Conservation (phyloP, 2,113 vertebrate genomes). For the Felis chaus region DNA sequence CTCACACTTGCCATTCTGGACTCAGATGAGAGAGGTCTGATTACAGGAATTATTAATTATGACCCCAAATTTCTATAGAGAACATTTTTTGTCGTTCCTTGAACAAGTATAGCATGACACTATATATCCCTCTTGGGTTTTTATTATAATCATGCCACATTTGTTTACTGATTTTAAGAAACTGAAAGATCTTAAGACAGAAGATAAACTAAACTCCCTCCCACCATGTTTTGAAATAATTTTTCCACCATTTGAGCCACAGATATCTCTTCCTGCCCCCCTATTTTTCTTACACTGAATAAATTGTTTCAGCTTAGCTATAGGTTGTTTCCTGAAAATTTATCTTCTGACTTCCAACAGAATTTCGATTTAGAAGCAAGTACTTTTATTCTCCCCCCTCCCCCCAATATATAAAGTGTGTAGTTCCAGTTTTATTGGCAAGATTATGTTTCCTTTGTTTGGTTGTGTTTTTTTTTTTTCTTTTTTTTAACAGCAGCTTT, state of each 20-base stretch:
- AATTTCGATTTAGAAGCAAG: conserved; percentile 39
- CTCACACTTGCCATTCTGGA: not conserved
- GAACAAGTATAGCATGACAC: not conserved
- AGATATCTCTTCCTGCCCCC: not conserved
- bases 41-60: conserved; percentile 55
- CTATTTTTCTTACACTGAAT: not conserved
- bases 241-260: not conserved
- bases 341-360: not conserved
- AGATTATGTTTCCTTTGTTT: conserved; percentile 50
- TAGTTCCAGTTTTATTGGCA: conserved; percentile 21
- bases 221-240: not conserved
- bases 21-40: not conserved
- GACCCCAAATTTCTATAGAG: not conserved
- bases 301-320: conserved; percentile 23
- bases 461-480: not conserved
- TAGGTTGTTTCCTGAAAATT: conserved; percentile 31
- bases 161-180: not conserved
- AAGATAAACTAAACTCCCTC: not conserved
- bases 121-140: conserved; percentile 50
- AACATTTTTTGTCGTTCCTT: not conserved
- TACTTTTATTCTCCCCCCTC: not conserved
- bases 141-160: conserved; percentile 27
- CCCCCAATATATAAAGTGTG: not conserved
- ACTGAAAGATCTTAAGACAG: not conserved
- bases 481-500: conserved; percentile 53